A percentile compares a stretch with the other conserved stretches of the same genome.
Evolutionary conservation across 2,888 invertebrate genomes (phyloP).

Genomic region (Agrotis clavis): DNA sequence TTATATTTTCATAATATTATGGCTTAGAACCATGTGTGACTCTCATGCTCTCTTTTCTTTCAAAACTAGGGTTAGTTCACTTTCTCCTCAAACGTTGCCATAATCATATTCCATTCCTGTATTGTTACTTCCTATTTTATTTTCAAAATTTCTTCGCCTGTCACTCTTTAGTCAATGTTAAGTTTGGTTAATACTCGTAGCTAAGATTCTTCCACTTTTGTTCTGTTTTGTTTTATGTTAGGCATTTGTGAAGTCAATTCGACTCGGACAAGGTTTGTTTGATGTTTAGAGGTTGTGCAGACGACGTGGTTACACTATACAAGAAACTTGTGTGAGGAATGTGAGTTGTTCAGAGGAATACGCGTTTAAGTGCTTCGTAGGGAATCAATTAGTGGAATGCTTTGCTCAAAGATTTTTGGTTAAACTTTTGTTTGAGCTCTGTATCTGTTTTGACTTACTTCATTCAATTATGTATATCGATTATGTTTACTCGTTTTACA

Average conservation of each 20-base stretch:
- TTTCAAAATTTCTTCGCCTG: slow-evolving; percentile 78
- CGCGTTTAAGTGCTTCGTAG: slow-evolving; percentile 25
- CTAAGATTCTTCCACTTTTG: slow-evolving; percentile 58
- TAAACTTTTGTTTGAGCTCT: neutral
- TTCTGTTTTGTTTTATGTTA: slow-evolving; percentile 64
- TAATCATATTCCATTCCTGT: slow-evolving; percentile 45
- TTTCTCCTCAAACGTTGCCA: neutral
- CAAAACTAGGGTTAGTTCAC: slow-evolving; percentile 2
- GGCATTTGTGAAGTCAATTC: slow-evolving; percentile 58
- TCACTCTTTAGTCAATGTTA: slow-evolving; percentile 60
- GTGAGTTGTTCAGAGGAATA: slow-evolving; percentile 16
- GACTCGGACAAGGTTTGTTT: slow-evolving; percentile 46
- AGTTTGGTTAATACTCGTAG: slow-evolving; percentile 61
- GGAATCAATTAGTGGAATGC: slow-evolving; percentile 41
- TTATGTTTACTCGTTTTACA: too few species aligned
- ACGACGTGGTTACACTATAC: slow-evolving; percentile 1
- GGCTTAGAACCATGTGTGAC: too few species aligned
- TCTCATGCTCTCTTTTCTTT: neutral
- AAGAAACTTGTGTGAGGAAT: slow-evolving; percentile 25
- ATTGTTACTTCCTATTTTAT: slow-evolving; percentile 70
- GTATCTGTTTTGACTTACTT: too few species aligned
- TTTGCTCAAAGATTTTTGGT: slow-evolving; percentile 3
- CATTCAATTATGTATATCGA: too few species aligned
- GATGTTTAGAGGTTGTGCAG: slow-evolving; percentile 46
- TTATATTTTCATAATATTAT: too few species aligned